Evolutionary conservation across 1,140 invertebrate species (phyloP).

Genomic region (Eulimnadia texana): DNA sequence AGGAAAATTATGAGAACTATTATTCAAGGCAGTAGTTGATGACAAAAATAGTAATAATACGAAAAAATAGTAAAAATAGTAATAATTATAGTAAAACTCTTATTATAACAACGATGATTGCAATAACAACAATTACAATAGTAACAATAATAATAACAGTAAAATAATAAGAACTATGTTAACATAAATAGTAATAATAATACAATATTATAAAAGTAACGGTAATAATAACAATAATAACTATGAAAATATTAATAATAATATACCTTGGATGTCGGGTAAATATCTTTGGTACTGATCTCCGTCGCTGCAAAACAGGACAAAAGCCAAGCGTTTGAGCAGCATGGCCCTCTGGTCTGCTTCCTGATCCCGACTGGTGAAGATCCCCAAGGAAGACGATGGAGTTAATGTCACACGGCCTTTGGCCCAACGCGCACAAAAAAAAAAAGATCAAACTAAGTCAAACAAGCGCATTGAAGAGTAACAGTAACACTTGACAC

Average conservation of each 20-base stretch:
- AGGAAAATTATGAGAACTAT: constrained; percentile 9
- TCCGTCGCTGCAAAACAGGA: constrained; percentile 77
- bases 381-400: constrained; percentile 52
- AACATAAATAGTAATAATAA: no score
- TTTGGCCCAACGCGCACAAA: constrained; percentile 24
- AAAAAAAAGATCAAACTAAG: no score
- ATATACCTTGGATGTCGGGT: constrained; percentile 80
- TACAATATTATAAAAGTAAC: no score
- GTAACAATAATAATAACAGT: no score
- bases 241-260: no score
- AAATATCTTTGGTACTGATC: constrained; percentile 87
- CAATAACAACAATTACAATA: neutral
- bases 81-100: constrained; percentile 3
- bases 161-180: no score
- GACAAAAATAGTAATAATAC: neutral
- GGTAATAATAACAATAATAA: no score
- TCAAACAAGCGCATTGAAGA: no score
- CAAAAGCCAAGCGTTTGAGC: constrained; percentile 75
- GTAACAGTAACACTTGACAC: no score
- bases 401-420: constrained; percentile 62
- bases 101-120: constrained; percentile 10
- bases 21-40: no score
- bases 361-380: constrained; percentile 72
- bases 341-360: constrained; percentile 74
- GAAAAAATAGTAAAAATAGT: no score